Conservation (phyloP, 2,113 vertebrate species). For the Oryzias javanicus region DNA sequence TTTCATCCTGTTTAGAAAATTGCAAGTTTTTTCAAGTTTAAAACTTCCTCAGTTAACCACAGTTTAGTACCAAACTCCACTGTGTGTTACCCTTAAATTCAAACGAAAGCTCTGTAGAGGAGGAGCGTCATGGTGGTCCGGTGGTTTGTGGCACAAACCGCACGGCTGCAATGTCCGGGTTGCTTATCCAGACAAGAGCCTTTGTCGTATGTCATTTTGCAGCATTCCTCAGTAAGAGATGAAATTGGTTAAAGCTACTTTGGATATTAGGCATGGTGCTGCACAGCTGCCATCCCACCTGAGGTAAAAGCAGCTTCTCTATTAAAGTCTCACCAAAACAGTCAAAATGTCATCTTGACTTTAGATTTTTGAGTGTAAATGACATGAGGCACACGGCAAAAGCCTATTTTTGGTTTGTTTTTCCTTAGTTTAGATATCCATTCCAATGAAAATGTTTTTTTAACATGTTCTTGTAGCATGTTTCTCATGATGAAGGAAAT, state of each 20-base stretch:
- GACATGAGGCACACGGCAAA: no score
- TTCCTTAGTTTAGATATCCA: no score
- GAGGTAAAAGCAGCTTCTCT: no score
- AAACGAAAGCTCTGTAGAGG: conserved; percentile 23
- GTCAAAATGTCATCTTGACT: no score
- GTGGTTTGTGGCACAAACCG: conserved; percentile 36
- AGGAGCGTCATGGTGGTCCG: conserved; percentile 47
- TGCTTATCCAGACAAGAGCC: conserved; percentile 19
- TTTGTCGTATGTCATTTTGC: conserved; percentile 28
- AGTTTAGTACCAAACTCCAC: conserved; percentile 37
- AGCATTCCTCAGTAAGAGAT: conserved; percentile 2
- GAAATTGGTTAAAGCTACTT: neutral
- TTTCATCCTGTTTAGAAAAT: conserved; percentile 59
- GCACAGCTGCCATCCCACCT: no score
- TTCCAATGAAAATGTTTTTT: no score
- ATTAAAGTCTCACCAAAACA: no score
- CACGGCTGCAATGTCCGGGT: conserved; percentile 22
- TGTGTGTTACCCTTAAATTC: conserved; percentile 37
- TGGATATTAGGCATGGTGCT: no score
- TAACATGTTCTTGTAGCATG: no score
- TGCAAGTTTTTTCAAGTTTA: conserved; percentile 63
- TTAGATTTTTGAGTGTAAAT: no score
- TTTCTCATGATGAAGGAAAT: no score
- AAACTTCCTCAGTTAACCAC: conserved; percentile 59
- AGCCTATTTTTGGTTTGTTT: no score